Conservation (phyloP, 2,888 invertebrate genomes). For the Ligdia adustata region DNA sequence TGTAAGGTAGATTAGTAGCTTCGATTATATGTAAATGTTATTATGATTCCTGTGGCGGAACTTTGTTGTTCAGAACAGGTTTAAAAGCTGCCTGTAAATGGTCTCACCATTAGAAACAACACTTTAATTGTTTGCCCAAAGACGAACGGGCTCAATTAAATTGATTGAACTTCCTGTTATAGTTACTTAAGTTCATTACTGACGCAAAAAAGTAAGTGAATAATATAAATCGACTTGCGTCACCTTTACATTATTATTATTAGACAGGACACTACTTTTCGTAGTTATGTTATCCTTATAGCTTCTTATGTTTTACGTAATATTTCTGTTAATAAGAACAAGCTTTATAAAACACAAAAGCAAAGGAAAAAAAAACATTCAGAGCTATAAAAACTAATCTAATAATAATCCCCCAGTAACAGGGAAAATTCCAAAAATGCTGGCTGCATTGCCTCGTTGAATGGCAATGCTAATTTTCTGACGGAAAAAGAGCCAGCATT, state of each 20-base stretch:
- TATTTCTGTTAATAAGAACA: too few relatives aligned
- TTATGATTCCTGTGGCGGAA: constrained; percentile 56
- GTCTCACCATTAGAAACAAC: constrained; percentile 49
- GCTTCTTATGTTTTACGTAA: too few relatives aligned
- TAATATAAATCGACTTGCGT: constrained; percentile 4
- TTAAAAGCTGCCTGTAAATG: constrained; percentile 43
- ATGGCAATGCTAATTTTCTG: too few relatives aligned
- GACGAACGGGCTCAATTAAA: constrained; percentile 47
- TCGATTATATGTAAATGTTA: constrained; percentile 63
- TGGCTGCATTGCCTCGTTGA: too few relatives aligned
- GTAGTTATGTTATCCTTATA: too few relatives aligned
- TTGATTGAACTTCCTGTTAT: constrained; percentile 51
- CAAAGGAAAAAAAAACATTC: too few relatives aligned
- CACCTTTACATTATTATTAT: neutral
- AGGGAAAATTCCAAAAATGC: too few relatives aligned
- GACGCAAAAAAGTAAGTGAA: constrained; percentile 20
- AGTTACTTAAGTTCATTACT: constrained; percentile 29
- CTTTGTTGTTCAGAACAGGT: constrained; percentile 31
- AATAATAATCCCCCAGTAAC: too few relatives aligned
- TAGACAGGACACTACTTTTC: too few relatives aligned
- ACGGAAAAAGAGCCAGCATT: too few relatives aligned
- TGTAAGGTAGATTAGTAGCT: constrained; percentile 21
- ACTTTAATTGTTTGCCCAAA: constrained; percentile 59
- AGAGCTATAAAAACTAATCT: too few relatives aligned
- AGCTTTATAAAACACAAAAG: too few relatives aligned